Base-by-base conservation (phyloP, 2,113 vertebrate species). In the Brachirus orientalis region DNA sequence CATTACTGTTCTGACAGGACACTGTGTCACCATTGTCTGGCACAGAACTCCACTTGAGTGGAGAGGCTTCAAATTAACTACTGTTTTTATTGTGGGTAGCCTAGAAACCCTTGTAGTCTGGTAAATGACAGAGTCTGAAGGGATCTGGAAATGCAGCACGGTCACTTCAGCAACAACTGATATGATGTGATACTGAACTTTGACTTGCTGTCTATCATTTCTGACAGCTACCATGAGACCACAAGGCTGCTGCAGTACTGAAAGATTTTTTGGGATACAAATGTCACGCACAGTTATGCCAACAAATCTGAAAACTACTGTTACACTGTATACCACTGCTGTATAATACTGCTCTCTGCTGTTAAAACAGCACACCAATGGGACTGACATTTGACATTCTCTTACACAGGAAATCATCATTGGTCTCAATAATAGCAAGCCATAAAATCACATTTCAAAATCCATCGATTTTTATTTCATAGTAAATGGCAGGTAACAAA, bases 401-500 rank as follows among this genome's bases (percentile, higher is more conserved):
- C 63, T 83, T 87, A 77, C 76, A 78, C 79, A 86, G 89, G 77
- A 87, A 84, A 81, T 69, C 82, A 63, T 76, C 52, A 55, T 64
- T 69, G 83, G 65, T 91, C 91, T 89, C 83, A 87, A 89, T 90
- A 87, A 83, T 55, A 50, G 75, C 62, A 16, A 75, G 45, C 62
- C 9, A 47, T 69, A 80, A 90, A 89, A 92, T 90, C 82, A 60
- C 80, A 91, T 93, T 90, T 86, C 64, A 76, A 54, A 76, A 46
- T 79, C 83, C 79, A 91, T 90, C 83, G 92, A 94, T 94, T 94
- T 94, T 93, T 91, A 87, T 91, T 90, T 94, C 82, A 91, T 93
- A 84, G 92, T 89, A 94, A 94, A 92, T 89, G 94, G 79, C 80
- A 93, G 92, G 85, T 91, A 92, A 93, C 91, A 91, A 93, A 94